A percentile compares a stretch with the other conserved stretches of the same genome.
Conservation (phyloP, 1,140 invertebrate species). For the Cardiocondyla obscurior region DNA sequence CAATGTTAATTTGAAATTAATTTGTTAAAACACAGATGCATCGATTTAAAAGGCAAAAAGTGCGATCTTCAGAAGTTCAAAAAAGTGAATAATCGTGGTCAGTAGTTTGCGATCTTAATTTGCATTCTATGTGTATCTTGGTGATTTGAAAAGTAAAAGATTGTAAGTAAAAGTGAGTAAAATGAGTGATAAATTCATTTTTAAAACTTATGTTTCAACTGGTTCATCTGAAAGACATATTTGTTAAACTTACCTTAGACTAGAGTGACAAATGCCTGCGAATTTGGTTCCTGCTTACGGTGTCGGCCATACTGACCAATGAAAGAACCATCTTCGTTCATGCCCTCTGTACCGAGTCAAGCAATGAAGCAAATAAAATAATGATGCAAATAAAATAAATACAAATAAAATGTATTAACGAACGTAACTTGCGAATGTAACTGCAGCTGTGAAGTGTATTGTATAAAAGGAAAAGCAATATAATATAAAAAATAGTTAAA, state of each 20-base stretch:
- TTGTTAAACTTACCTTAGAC: constrained; percentile 85
- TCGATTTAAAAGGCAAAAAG: background rate
- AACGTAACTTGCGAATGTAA: constrained; percentile 62
- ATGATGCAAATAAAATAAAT: constrained; percentile 68
- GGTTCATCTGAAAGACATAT: background rate
- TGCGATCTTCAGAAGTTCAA: background rate
- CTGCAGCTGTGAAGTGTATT: constrained; percentile 15
- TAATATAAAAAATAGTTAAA: constrained; percentile 11
- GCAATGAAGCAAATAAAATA: constrained; percentile 78
- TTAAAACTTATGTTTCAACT: background rate
- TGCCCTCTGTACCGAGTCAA: constrained; percentile 87
- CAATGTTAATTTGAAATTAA: background rate
- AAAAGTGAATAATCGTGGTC: background rate
- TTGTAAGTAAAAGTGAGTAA: background rate
- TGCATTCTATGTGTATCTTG: background rate
- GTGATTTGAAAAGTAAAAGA: background rate
- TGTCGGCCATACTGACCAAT: constrained; percentile 97
- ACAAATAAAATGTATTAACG: constrained; percentile 69
- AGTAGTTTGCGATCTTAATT: background rate
- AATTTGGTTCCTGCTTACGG: constrained; percentile 89
- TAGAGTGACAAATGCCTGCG: constrained; percentile 91
- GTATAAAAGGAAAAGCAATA: constrained; percentile 5
- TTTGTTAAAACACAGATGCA: background rate
- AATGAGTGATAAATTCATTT: background rate
- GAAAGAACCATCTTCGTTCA: constrained; percentile 99